These are phyloP conservation scores for Pempheris klunzingeri DNA, from an alignment of 2,797 vertebrate genomes.

Conservation along the genomic window DNA sequence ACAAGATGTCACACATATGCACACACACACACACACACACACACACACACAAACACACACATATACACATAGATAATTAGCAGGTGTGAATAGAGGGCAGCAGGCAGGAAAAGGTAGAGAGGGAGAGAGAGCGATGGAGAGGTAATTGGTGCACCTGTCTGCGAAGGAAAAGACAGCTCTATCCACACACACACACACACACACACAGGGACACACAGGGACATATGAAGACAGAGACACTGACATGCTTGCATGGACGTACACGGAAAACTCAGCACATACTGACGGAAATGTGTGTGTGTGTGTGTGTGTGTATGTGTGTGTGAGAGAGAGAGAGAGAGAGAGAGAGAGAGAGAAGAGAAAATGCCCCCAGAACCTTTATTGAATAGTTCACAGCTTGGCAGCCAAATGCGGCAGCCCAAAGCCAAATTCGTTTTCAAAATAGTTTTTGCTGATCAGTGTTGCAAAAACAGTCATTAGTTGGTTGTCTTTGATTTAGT, in stretches of 20 bases:
- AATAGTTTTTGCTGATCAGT: conserved; percentile 12
- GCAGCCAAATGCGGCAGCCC: conserved; percentile 34
- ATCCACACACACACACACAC: conserved; percentile 27
- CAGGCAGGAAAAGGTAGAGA: conserved; percentile 48
- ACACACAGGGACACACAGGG: background rate
- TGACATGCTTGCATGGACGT: conserved; percentile 21
- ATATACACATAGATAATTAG: conserved; percentile 72
- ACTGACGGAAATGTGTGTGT: background rate
- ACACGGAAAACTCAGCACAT: conserved; percentile 1
- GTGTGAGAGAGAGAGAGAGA: background rate
- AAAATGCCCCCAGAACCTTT: conserved; percentile 23
- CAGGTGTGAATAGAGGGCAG: conserved; percentile 69
- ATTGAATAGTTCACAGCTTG: conserved; percentile 31
- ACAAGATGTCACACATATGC: conserved; percentile 52
- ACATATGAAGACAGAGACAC: conserved; percentile 13
- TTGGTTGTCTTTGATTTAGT: background rate
- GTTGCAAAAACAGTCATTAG: conserved; percentile 19
- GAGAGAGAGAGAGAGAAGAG: background rate
- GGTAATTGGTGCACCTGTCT: conserved; percentile 82
- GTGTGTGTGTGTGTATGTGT: conserved; percentile 17
- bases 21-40: conserved; percentile 10
- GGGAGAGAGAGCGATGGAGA: conserved; percentile 46
- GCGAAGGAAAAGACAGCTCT: conserved; percentile 62
- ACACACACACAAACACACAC: background rate
- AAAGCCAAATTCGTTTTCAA: conserved; percentile 36